Conservation (phyloP, 2,888 invertebrate genomes). For the Proisotoma minuta region DNA sequence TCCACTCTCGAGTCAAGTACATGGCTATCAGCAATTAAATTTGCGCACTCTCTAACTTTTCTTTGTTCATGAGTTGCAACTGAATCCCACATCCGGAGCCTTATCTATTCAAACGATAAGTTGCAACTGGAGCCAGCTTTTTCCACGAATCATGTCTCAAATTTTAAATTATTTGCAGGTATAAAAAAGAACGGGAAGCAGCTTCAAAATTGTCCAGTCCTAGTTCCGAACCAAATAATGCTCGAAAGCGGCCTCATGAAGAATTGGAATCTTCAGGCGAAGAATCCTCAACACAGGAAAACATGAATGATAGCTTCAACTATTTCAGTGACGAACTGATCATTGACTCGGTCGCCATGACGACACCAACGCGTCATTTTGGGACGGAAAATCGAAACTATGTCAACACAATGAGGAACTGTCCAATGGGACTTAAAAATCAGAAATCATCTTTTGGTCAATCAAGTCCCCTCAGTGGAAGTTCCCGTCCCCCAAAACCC, state of each 20-base stretch:
- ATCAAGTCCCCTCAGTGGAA: not conserved
- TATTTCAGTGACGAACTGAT: not conserved
- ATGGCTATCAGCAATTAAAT: too few species aligned
- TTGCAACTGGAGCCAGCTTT: too few species aligned
- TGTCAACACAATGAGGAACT: not conserved
- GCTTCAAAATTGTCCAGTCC: slow-evolving; percentile 38
- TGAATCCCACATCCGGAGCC: too few species aligned
- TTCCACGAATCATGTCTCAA: too few species aligned
- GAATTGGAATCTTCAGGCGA: not conserved
- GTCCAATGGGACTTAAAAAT: slow-evolving; percentile 7
- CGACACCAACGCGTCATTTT: not conserved
- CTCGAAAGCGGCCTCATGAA: slow-evolving; percentile 7
- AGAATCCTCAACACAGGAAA: slow-evolving; percentile 4
- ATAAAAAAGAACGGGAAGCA: slow-evolving; percentile 43
- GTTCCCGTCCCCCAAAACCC: slow-evolving; percentile 43
- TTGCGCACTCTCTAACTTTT: too few species aligned
- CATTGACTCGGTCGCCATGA: not conserved
- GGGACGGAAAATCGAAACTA: slow-evolving; percentile 9
- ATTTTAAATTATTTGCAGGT: too few species aligned
- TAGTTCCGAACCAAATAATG: slow-evolving; percentile 20
- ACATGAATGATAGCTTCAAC: not conserved
- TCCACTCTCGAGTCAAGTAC: too few species aligned
- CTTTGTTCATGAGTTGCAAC: too few species aligned
- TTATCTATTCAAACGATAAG: too few species aligned
- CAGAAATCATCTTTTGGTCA: not conserved